These are phyloP conservation scores for Stenolophus ochropezus DNA, from an alignment of 2,888 invertebrate species.

Conservation along the genomic window DNA sequence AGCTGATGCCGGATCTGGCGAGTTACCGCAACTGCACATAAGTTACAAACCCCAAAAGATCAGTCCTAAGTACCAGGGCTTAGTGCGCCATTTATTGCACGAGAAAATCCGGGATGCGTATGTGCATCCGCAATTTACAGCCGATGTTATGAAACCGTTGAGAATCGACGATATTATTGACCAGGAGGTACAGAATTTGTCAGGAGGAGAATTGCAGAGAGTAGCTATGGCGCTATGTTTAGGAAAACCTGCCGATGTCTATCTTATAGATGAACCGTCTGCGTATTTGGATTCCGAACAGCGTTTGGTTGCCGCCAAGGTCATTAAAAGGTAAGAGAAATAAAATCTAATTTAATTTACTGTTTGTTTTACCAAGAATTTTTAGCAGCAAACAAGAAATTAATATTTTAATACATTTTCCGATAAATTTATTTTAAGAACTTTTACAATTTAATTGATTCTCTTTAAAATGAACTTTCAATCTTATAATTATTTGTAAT, in stretches of 20 bases:
- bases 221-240: constrained; percentile 97
- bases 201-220: constrained; percentile 99
- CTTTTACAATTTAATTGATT: no score
- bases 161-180: constrained; percentile 98
- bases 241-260: constrained; percentile 99
- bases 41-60: constrained; percentile 99
- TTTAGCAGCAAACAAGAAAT: no score
- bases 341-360: no score
- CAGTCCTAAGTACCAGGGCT: constrained; percentile 96
- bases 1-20: constrained; percentile 88
- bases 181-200: constrained; percentile 98
- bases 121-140: constrained; percentile 97
- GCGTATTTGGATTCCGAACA: constrained; percentile 99
- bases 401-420: no score
- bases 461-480: no score
- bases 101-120: constrained; percentile 99
- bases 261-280: constrained; percentile 98
- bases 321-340: constrained; percentile 91
- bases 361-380: no score
- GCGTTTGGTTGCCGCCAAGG: constrained; percentile 99
- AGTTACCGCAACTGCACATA: constrained; percentile 93
- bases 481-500: no score
- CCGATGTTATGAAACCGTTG: constrained; percentile 99
- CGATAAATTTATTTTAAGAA: no score
- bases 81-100: constrained; percentile 93